Percentiles rank a stretch among this genome's conserved stretches.
phyloP scores from a whole-genome alignment of 2,888 invertebrate genomes.

The Nudaria mundana region DNA sequence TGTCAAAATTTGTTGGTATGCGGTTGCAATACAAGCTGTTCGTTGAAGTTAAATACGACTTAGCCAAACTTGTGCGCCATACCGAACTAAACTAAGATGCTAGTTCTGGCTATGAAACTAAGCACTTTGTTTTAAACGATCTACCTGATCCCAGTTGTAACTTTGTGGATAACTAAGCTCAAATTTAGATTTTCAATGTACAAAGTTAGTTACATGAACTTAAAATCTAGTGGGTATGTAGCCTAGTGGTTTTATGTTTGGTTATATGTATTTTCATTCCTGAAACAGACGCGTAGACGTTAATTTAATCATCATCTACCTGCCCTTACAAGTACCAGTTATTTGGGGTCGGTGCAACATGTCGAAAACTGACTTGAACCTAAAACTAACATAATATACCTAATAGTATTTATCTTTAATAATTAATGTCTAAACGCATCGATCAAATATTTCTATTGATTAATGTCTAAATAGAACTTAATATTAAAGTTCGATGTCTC shows the following conservation, averaged over 20 bases:
- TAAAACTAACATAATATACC: too few relatives aligned
- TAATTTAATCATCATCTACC: too few relatives aligned
- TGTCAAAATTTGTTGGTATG: conserved; percentile 75
- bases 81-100: conserved; percentile 64
- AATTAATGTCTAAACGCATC: too few relatives aligned
- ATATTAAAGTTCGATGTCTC: too few relatives aligned
- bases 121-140: conserved; percentile 42
- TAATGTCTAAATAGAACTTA: too few relatives aligned
- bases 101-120: conserved; percentile 57
- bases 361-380: too few relatives aligned
- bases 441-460: too few relatives aligned
- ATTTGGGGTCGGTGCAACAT: too few relatives aligned
- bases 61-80: conserved; percentile 67
- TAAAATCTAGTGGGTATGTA: conserved; percentile 2
- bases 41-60: conserved; percentile 74
- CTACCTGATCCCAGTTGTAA: conserved; percentile 29
- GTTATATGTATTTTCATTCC: too few relatives aligned
- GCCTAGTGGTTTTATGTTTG: background rate
- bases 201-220: conserved; percentile 8
- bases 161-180: conserved; percentile 10
- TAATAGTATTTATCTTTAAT: too few relatives aligned
- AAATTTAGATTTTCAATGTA: conserved; percentile 18
- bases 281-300: too few relatives aligned
- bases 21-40: conserved; percentile 71
- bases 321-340: too few relatives aligned